phyloP scores from a whole-genome alignment of 2,797 vertebrate species.

The Lacerta agilis region DNA sequence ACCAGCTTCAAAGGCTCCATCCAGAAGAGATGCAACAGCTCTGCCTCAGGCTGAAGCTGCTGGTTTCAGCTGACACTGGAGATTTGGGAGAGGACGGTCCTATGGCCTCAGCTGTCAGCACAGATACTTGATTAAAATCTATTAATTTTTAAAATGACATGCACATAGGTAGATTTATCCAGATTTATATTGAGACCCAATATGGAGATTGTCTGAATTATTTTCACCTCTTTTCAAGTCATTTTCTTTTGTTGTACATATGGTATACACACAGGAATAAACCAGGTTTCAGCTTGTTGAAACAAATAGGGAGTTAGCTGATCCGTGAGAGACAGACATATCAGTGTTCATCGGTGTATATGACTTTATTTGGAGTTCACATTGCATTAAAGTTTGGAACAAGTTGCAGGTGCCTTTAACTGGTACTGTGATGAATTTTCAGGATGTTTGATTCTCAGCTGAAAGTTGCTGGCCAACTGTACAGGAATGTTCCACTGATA shows the following conservation, averaged over 20 bases:
- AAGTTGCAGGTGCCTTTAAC: neutral
- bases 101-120: neutral
- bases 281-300: slow-evolving; percentile 3
- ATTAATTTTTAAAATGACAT: neutral
- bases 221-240: neutral
- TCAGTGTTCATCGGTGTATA: neutral
- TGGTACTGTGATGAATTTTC: neutral
- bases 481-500: neutral
- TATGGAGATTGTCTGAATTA: neutral
- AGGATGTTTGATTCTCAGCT: neutral
- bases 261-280: neutral
- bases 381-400: neutral
- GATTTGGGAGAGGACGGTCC: neutral
- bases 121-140: slow-evolving; percentile 1
- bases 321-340: neutral
- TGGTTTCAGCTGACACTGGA: neutral
- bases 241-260: neutral
- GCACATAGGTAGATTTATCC: neutral
- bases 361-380: neutral
- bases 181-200: neutral
- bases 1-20: neutral
- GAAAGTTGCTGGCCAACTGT: neutral
- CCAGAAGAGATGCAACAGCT: neutral
- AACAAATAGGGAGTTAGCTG: neutral
- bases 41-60: neutral